A percentile compares a stretch with the other conserved stretches of the same genome.
Conservation (phyloP, 1,140 invertebrate species). For the Centruroides sculpturatus region DNA sequence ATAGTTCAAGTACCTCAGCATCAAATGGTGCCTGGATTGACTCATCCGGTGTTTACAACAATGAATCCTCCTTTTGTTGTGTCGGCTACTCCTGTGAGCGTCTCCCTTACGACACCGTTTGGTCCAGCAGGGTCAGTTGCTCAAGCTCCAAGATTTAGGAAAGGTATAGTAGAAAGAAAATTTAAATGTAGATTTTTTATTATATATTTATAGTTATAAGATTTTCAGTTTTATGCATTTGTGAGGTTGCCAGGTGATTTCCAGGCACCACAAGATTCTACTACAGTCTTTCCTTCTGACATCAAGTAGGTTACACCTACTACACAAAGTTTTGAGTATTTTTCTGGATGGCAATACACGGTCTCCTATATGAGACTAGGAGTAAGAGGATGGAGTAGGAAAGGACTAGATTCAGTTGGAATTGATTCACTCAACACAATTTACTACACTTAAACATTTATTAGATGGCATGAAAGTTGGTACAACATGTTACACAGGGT, state of each 20-base stretch:
- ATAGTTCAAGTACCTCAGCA: slow-evolving; percentile 13
- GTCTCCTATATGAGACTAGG: too few relatives aligned
- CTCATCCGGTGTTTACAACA: slow-evolving; percentile 12
- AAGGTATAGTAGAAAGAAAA: neutral
- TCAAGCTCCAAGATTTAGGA: slow-evolving; percentile 10
- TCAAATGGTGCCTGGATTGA: slow-evolving; percentile 9
- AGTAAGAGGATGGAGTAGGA: too few relatives aligned
- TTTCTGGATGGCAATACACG: too few relatives aligned
- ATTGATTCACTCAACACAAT: too few relatives aligned
- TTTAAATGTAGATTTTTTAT: neutral
- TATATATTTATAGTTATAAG: neutral
- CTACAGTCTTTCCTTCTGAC: too few relatives aligned
- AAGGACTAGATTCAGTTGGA: too few relatives aligned
- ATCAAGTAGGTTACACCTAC: too few relatives aligned
- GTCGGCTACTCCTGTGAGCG: slow-evolving; percentile 7
- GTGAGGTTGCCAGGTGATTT: neutral
- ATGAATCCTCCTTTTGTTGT: slow-evolving; percentile 12
- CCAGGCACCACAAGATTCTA: too few relatives aligned
- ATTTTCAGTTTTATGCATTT: neutral
- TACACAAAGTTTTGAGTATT: too few relatives aligned
- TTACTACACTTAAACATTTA: too few relatives aligned
- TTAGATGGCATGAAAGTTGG: too few relatives aligned
- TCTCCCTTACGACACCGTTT: slow-evolving; percentile 5
- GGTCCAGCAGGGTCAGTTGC: slow-evolving; percentile 5
- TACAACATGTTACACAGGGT: too few relatives aligned